phyloP scores from a whole-genome alignment of 1,140 invertebrate genomes.

The Drosophila pallidifrons region DNA sequence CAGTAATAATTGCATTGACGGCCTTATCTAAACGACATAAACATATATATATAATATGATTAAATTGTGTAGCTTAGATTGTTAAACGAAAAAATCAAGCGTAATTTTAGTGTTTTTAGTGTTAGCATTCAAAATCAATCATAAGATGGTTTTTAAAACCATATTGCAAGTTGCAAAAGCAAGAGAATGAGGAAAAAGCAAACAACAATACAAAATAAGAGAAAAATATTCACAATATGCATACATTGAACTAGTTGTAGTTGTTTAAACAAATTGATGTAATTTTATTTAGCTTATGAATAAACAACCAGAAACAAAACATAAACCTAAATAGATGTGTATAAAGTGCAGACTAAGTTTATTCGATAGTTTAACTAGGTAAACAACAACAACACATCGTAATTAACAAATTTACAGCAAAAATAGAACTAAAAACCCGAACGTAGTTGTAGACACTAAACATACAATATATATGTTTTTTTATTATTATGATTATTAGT shows the following conservation, averaged over 20 bases:
- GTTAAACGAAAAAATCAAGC: conserved; percentile 76
- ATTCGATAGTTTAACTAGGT: conserved; percentile 48
- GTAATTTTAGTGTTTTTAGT: conserved; percentile 69
- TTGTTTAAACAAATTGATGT: conserved; percentile 68
- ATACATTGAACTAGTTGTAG: conserved; percentile 72
- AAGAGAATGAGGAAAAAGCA: conserved; percentile 7
- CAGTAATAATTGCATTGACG: conserved; percentile 79
- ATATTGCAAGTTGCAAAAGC: conserved; percentile 33
- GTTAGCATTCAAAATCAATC: conserved; percentile 48
- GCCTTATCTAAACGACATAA: conserved; percentile 82
- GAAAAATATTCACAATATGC: conserved; percentile 56
- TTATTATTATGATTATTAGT: conserved; percentile 11
- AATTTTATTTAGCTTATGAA: conserved; percentile 62
- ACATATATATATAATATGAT: conserved; percentile 55
- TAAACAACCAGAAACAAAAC: conserved; percentile 36
- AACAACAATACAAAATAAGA: conserved; percentile 24
- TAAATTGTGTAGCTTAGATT: conserved; percentile 79
- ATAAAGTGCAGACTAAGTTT: conserved; percentile 49
- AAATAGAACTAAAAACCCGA: conserved; percentile 44
- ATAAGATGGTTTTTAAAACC: conserved; percentile 73
- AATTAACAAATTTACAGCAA: conserved; percentile 70
- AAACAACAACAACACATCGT: conserved; percentile 50
- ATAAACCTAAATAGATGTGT: conserved; percentile 31
- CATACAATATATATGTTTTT: conserved; percentile 44
- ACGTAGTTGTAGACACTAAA: conserved; percentile 43